Evolutionary conservation across 2,888 invertebrate species (phyloP), one percentile per base, ranked within the genome.

Genomic region (Mechanitis messenoides): DNA sequence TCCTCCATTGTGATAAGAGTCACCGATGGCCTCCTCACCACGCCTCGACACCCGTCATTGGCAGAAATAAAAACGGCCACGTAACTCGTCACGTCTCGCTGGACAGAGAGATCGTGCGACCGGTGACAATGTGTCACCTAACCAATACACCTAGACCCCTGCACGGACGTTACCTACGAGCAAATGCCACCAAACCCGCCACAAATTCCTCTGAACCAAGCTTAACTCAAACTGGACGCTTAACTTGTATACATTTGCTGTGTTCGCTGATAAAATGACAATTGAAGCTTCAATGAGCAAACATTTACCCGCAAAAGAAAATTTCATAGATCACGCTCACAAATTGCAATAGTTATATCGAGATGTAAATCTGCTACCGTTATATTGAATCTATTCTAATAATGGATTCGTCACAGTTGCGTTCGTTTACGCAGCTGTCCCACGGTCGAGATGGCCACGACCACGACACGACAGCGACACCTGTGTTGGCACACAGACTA

Each of bases 11-110:
- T 33, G 69, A 79, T 85, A 87, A 78, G 77, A 76, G 73, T 66
- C 64, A 72, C 56, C 61, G 60, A 55, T 65, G 65, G 62, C 53
- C 79, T 69, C 73, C 75, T 77, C 77, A 89, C 89, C 89, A 88
- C 89, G 89, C 89, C 89, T 88, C 88, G 82, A 82, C 87, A 87
- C 86, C 82, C 84, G 88, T 88, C 89, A 90, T 90, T 90, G 89
- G 89, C 89, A 90, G 89, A 90, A 88, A 89, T 89, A 89, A 89
- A 90, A 89, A 89, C 87, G 83, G 83, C 85, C 88, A 88, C 89
- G 89, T 89, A 87, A 84, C 88, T 83, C 81, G 88, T 89, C 89
- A 88, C 89, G 87, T 87, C 81, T 83, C 79, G 83, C 74, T 83
- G 87, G 87, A 83, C 87, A 85, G 86, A 78, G 86, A 87, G 85